These are phyloP conservation scores for Hystrix brachyura DNA, from an alignment of 2,113 vertebrate species.

Conservation along the genomic window DNA sequence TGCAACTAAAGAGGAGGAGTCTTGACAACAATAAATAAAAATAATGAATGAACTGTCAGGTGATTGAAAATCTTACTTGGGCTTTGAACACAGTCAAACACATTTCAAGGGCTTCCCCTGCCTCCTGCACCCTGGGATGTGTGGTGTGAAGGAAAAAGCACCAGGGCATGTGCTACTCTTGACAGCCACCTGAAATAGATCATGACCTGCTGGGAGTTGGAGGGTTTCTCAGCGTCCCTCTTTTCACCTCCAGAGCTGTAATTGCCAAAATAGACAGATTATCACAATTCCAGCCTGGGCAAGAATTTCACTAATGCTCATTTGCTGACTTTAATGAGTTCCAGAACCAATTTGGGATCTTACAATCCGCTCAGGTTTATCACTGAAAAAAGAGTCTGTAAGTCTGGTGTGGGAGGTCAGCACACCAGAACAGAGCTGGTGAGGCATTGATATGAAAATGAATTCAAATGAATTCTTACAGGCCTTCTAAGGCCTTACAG, in stretches of 20 bases:
- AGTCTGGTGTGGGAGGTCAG: conserved; percentile 44
- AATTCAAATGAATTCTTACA: conserved; percentile 39
- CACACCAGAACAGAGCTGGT: conserved; percentile 31
- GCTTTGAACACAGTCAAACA: conserved; percentile 50
- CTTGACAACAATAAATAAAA: background rate
- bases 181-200: background rate
- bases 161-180: background rate
- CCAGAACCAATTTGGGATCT: conserved; percentile 81
- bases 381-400: conserved; percentile 67
- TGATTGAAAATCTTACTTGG: background rate
- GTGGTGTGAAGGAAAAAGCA: background rate
- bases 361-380: conserved; percentile 81
- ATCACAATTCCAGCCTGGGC: conserved; percentile 75
- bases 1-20: background rate
- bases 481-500: background rate
- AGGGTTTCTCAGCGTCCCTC: background rate
- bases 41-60: background rate
- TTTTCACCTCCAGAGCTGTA: conserved; percentile 59
- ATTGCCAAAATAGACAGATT: conserved; percentile 70
- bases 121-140: background rate
- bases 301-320: conserved; percentile 72
- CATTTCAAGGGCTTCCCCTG: background rate
- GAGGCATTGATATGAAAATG: conserved; percentile 63
- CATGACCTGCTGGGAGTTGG: background rate
- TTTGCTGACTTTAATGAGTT: conserved; percentile 85